These are phyloP conservation scores for Coccyzus lansbergi DNA, from an alignment of 2,797 vertebrate species.

Conservation along the genomic window DNA sequence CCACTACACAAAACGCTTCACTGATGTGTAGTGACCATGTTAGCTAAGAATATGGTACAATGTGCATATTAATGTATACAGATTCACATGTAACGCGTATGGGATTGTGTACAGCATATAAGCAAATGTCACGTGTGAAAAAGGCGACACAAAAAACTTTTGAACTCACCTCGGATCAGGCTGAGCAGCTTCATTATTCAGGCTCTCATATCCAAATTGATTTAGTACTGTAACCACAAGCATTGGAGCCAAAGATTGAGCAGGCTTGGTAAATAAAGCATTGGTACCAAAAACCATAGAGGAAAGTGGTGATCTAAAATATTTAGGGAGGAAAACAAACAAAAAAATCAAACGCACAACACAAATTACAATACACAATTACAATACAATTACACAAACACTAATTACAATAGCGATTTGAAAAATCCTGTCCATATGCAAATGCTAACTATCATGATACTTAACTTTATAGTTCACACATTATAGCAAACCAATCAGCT, in stretches of 20 bases:
- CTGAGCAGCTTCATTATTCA: constrained; percentile 70
- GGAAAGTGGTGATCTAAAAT: constrained; percentile 86
- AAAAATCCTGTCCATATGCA: background rate
- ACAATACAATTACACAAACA: no score
- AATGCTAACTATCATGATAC: background rate
- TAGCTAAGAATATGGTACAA: background rate
- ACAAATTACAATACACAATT: background rate
- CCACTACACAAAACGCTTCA: background rate
- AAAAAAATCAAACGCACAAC: background rate
- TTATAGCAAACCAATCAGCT: background rate
- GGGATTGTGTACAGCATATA: background rate
- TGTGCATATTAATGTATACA: background rate
- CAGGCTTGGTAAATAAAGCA: constrained; percentile 92
- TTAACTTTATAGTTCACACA: background rate
- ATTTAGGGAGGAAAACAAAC: background rate
- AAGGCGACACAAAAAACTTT: background rate
- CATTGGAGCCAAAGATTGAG: constrained; percentile 91
- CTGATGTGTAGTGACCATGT: background rate
- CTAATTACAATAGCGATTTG: background rate
- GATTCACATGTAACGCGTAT: background rate
- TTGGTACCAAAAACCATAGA: constrained; percentile 94
- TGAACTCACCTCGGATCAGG: constrained; percentile 78
- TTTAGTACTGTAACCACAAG: constrained; percentile 85
- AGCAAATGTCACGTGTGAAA: background rate
- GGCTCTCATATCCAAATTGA: constrained; percentile 85